These are phyloP conservation scores for Hephaestus fuliginosus DNA, from an alignment of 2,797 vertebrate genomes.

Conservation along the genomic window DNA sequence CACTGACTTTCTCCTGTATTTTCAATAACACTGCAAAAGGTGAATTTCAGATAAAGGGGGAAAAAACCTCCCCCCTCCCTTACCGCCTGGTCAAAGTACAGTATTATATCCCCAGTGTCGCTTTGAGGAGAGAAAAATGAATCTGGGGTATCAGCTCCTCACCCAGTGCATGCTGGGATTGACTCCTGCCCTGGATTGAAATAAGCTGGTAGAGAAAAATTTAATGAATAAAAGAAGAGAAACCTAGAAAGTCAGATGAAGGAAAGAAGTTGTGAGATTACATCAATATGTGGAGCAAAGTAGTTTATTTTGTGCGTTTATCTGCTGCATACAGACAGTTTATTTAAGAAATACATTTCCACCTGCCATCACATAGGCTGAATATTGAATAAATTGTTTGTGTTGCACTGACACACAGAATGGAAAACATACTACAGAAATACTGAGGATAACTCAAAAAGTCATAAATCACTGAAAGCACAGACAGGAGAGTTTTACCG, in stretches of 20 bases:
- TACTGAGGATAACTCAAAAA: no score
- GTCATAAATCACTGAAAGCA: no score
- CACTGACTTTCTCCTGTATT: background rate
- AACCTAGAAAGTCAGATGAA: background rate
- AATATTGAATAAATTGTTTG: background rate
- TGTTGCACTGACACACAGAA: no score
- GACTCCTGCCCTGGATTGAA: background rate
- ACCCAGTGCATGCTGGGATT: slow-evolving; percentile 12
- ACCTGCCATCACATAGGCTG: background rate
- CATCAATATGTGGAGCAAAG: background rate
- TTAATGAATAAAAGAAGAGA: background rate
- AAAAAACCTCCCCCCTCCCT: background rate
- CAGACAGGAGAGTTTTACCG: no score
- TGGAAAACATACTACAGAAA: no score
- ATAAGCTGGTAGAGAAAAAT: slow-evolving; percentile 6
- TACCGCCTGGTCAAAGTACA: background rate
- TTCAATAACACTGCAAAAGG: background rate
- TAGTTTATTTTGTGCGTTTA: background rate
- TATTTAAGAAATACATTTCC: background rate
- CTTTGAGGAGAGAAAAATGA: slow-evolving; percentile 7
- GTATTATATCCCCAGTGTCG: background rate
- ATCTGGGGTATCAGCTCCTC: background rate
- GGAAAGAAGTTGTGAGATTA: background rate
- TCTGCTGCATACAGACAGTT: background rate
- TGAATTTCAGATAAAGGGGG: background rate